Conservation (phyloP, 2,888 invertebrate species). For the Drosophila histrio region DNA sequence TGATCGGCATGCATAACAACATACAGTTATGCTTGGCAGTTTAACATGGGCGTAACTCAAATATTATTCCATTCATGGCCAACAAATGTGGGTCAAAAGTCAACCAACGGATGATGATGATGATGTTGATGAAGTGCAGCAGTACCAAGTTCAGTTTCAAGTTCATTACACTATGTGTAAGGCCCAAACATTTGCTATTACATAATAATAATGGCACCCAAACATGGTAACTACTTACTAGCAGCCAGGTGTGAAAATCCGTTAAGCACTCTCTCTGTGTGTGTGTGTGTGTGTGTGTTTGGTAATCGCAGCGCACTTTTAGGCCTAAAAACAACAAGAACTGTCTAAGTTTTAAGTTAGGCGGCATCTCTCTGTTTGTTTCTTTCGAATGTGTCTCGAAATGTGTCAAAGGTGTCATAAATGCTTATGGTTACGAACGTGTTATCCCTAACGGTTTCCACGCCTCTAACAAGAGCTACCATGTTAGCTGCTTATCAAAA, state of each 20-base stretch:
- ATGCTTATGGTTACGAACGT: conserved; percentile 11
- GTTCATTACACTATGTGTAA: conserved; percentile 44
- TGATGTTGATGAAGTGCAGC: conserved; percentile 5
- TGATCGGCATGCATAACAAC: conserved; percentile 18
- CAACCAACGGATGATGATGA: conserved; percentile 18
- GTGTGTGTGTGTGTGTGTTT: conserved; percentile 8
- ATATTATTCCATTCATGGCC: conserved; percentile 10
- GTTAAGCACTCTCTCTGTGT: conserved; percentile 46
- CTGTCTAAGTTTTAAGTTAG: neutral
- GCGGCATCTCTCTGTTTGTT: conserved; percentile 25
- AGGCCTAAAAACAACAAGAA: conserved; percentile 50
- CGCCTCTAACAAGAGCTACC: conserved; percentile 19
- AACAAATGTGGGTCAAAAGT: conserved; percentile 37
- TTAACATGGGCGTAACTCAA: neutral
- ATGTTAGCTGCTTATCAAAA: conserved; percentile 34
- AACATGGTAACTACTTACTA: conserved; percentile 19
- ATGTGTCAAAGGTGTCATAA: conserved; percentile 37
- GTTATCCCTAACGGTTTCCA: conserved; percentile 56
- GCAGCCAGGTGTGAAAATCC: conserved; percentile 67
- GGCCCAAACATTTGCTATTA: conserved; percentile 47
- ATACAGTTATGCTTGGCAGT: conserved; percentile 54
- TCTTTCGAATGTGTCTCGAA: neutral
- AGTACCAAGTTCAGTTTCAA: conserved; percentile 35
- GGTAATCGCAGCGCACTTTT: conserved; percentile 33
- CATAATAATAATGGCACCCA: conserved; percentile 65